A percentile compares a stretch with the other conserved stretches of the same genome.
phyloP scores from a whole-genome alignment of 1,140 invertebrate genomes.

The Tetragonula clypearis region DNA sequence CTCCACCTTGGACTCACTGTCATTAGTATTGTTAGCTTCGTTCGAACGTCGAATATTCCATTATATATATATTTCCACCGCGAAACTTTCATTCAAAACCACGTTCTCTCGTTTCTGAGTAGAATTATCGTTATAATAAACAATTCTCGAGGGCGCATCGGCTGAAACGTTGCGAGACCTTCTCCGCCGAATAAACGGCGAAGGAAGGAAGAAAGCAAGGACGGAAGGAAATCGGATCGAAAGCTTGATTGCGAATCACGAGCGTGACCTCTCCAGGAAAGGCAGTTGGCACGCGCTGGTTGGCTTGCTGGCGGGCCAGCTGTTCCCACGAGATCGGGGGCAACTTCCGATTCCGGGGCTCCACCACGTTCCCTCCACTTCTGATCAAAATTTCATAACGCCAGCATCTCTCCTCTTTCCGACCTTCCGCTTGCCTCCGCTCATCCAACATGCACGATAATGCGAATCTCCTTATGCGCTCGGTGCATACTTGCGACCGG shows the following conservation, averaged over 20 bases:
- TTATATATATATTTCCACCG: not conserved
- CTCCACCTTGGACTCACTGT: not conserved
- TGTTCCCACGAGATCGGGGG: constrained; percentile 6
- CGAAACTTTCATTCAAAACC: too few relatives aligned
- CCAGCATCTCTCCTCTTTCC: constrained; percentile 17
- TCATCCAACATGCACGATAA: constrained; percentile 71
- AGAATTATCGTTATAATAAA: too few relatives aligned
- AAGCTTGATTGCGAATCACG: not conserved
- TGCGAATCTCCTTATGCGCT: constrained; percentile 72
- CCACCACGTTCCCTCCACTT: constrained; percentile 28
- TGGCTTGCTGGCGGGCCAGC: not conserved
- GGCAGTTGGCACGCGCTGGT: constrained; percentile 29
- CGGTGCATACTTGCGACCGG: constrained; percentile 57
- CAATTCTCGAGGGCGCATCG: too few relatives aligned
- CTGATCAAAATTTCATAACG: constrained; percentile 72
- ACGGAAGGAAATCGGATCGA: too few relatives aligned
- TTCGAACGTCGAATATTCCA: not conserved
- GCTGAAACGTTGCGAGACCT: not conserved
- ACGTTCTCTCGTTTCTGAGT: too few relatives aligned
- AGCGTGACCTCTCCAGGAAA: not conserved
- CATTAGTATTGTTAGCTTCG: not conserved
- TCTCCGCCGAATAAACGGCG: too few relatives aligned
- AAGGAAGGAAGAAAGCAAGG: not conserved
- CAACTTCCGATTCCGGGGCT: constrained; percentile 55
- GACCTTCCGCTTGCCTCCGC: constrained; percentile 24